These are phyloP conservation scores for Sebastes oblongus DNA, from an alignment of 2,797 vertebrate species.

Conservation along the genomic window DNA sequence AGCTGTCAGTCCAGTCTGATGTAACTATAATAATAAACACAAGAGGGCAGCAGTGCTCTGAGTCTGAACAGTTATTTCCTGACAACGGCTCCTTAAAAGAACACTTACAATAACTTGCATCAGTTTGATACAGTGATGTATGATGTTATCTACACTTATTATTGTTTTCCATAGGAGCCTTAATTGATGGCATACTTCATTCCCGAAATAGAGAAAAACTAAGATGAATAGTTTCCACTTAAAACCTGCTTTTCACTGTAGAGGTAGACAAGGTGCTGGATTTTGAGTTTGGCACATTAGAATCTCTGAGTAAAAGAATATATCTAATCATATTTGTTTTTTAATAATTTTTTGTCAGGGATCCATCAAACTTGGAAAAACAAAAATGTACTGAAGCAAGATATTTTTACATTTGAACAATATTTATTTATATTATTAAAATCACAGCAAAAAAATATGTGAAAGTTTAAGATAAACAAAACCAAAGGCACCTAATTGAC, in stretches of 20 bases:
- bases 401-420: not conserved
- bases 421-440: not conserved
- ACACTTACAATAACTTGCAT: not conserved
- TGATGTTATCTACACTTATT: not conserved
- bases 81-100: not conserved
- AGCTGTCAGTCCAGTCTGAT: not conserved
- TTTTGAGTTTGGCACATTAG: not conserved
- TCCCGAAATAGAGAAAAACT: not conserved
- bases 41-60: not conserved
- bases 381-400: not conserved
- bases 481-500: too few relatives aligned
- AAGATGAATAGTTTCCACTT: not conserved
- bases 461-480: too few relatives aligned
- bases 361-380: not conserved
- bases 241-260: too few relatives aligned
- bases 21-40: not conserved
- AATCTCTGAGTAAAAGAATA: too few relatives aligned
- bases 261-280: too few relatives aligned
- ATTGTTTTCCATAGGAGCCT: rapidly evolving
- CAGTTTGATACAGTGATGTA: not conserved
- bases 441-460: too few relatives aligned
- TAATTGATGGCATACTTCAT: not conserved
- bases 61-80: not conserved
- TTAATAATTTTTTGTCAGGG: not conserved
- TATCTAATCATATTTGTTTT: not conserved